A percentile compares a stretch with the other conserved stretches of the same genome.
Conservation (phyloP, 2,797 vertebrate genomes). For the Pseudochromis fuscus region DNA sequence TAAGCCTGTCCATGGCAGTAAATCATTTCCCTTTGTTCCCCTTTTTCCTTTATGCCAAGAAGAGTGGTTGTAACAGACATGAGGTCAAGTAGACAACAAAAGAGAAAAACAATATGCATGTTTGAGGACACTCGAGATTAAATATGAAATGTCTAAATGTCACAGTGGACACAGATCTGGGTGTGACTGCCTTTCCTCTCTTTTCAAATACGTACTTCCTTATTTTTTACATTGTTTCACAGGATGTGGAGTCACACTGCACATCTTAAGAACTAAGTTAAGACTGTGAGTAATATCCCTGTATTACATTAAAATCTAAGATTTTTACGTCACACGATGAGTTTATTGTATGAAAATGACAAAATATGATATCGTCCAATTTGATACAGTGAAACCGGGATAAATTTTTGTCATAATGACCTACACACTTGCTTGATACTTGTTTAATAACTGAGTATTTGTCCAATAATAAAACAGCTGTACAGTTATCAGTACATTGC, state of each 20-base stretch:
- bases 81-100: conserved; percentile 14
- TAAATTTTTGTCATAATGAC: too few relatives aligned
- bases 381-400: too few relatives aligned
- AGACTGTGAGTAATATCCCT: background rate
- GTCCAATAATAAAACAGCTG: too few relatives aligned
- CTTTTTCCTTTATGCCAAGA: conserved; percentile 17
- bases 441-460: too few relatives aligned
- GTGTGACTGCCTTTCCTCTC: conserved; percentile 19
- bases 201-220: conserved; percentile 20
- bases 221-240: conserved; percentile 19
- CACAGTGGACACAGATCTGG: conserved; percentile 11
- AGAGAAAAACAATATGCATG: background rate
- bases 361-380: too few relatives aligned
- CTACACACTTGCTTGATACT: too few relatives aligned
- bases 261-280: background rate
- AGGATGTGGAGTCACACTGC: background rate
- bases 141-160: background rate
- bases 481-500: background rate
- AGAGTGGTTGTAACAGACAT: background rate
- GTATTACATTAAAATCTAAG: too few relatives aligned
- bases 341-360: background rate
- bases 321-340: background rate
- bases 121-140: background rate
- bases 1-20: background rate
- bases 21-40: conserved; percentile 17